A percentile compares a stretch with the other conserved stretches of the same genome.
Evolutionary conservation across 2,888 invertebrate genomes (phyloP).

Genomic region (Chymomyza procnemis): DNA sequence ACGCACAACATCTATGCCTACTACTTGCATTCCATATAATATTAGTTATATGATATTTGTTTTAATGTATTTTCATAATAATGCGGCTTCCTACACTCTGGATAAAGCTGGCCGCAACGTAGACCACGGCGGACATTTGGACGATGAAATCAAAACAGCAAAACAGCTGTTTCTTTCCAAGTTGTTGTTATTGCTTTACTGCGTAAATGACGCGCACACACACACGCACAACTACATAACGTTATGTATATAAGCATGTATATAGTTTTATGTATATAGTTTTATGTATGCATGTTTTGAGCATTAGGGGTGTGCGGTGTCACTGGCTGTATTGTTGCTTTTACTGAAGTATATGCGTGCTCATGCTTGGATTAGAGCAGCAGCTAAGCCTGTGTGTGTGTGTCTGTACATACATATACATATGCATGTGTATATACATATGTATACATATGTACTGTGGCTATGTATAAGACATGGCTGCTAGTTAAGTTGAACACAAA

Average conservation of each 20-base stretch:
- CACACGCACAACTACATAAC: too few relatives aligned
- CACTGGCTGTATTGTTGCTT: constrained; percentile 24
- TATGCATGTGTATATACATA: background rate
- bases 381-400: too few relatives aligned
- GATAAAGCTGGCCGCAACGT: too few relatives aligned
- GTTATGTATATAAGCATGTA: constrained; percentile 12
- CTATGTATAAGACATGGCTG: too few relatives aligned
- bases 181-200: background rate
- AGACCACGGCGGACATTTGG: background rate
- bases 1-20: too few relatives aligned
- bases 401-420: background rate
- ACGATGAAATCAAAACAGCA: constrained; percentile 54
- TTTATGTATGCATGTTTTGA: background rate
- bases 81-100: background rate
- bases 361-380: background rate
- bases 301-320: constrained; percentile 17
- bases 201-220: background rate
- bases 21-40: background rate
- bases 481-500: too few relatives aligned
- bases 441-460: background rate
- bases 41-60: constrained; percentile 12
- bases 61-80: background rate
- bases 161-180: constrained; percentile 55
- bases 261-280: background rate
- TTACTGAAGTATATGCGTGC: background rate